Evolutionary conservation across 1,140 invertebrate species (phyloP).

Genomic region (Lanistes nyassanus): DNA sequence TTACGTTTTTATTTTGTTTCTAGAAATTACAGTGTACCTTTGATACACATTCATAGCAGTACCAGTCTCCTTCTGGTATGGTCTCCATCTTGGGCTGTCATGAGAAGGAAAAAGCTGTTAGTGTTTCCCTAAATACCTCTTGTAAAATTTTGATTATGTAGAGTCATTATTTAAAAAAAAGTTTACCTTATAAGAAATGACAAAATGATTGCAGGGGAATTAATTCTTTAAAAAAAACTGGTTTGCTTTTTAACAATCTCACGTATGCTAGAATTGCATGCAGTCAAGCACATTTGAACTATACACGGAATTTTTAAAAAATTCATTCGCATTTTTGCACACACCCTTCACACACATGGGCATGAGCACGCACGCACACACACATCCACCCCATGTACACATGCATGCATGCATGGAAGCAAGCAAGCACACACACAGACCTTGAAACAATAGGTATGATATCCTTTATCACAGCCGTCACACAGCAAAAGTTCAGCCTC

Average conservation of each 20-base stretch:
- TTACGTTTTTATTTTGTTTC: too few relatives aligned
- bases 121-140: not conserved
- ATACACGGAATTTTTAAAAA: too few relatives aligned
- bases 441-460: constrained; percentile 98
- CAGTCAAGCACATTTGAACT: too few relatives aligned
- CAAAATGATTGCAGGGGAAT: too few relatives aligned
- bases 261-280: too few relatives aligned
- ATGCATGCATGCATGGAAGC: not conserved
- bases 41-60: constrained; percentile 95
- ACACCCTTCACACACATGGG: not conserved
- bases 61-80: constrained; percentile 97
- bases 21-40: constrained; percentile 73
- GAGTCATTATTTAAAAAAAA: too few relatives aligned
- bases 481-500: constrained; percentile 94
- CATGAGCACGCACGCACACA: not conserved
- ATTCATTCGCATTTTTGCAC: not conserved
- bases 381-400: not conserved
- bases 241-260: too few relatives aligned
- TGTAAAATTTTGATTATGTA: too few relatives aligned
- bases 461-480: constrained; percentile 97
- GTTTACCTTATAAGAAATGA: too few relatives aligned
- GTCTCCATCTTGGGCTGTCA: constrained; percentile 88
- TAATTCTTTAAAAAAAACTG: too few relatives aligned
- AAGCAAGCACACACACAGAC: constrained; percentile 34
- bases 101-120: constrained; percentile 13